Percentiles rank a stretch among this genome's conserved stretches.
phyloP scores from a whole-genome alignment of 35 echinoderm and acorn worm species.

The Nesometra sesokonis region DNA sequence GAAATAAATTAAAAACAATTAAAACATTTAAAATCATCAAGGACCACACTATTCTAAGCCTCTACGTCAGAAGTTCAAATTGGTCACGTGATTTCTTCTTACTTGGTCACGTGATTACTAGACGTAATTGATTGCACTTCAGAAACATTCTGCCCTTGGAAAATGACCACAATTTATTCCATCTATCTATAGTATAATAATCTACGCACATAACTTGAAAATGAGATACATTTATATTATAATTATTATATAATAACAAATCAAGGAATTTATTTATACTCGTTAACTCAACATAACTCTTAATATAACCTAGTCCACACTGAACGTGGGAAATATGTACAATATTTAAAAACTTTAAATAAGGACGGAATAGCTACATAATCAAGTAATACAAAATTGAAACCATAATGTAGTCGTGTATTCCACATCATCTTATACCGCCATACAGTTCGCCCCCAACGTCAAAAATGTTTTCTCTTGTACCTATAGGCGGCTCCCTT shows the following conservation, averaged over 20 bases:
- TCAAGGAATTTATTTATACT: background rate
- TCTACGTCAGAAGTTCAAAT: background rate
- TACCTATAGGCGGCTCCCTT: background rate
- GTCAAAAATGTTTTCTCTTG: too few relatives aligned
- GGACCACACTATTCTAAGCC: background rate
- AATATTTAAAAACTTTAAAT: background rate
- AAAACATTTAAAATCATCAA: background rate
- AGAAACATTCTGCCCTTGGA: background rate
- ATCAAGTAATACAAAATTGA: background rate
- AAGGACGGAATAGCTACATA: background rate
- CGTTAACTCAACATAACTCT: background rate
- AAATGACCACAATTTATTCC: background rate
- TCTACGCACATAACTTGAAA: background rate
- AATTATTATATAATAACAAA: background rate
- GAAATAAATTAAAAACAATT: background rate
- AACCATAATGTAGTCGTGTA: background rate
- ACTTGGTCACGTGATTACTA: background rate
- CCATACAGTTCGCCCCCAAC: too few relatives aligned
- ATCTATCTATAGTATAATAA: background rate
- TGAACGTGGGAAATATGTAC: background rate
- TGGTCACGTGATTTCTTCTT: background rate
- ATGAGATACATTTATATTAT: background rate
- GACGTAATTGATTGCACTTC: background rate
- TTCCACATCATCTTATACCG: too few relatives aligned
- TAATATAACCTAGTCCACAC: background rate